Evolutionary conservation across 2,797 vertebrate species (phyloP), one percentile per base, ranked within the genome.

Genomic region (Lacerta viridis): DNA sequence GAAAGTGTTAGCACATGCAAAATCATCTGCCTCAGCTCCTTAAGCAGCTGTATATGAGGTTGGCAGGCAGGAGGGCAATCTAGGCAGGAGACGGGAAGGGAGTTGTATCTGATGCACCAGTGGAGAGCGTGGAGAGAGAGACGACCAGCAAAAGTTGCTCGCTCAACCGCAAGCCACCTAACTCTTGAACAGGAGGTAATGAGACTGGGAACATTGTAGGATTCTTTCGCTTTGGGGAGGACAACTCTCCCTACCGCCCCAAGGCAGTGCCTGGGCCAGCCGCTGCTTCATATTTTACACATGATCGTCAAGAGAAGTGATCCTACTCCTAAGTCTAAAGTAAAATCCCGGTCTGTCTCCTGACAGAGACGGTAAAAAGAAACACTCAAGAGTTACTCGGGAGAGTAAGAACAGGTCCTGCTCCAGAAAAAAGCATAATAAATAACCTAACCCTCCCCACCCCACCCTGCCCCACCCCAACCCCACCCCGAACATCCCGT

Each of bases 321-420:
- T 7, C n/a, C 83, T 74, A 64, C 55, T 36, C 33, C 84, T 7
- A 25, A 64, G 69, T 71, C 84, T 86, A 5, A 76, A 59, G 64
- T 68, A 78, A 87, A 50, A 75, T 85, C 68, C 0, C 0, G 29
- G 75, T 78, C 46, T 39, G 80, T 59, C 80, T 90, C 29, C 89
- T 41, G 83, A 87, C 23, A 11, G 59, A 64, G 83, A 59, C 64
- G 85, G 50, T 0, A 29, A 7, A 2, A 13, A 20, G 15, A 55
- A 55, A 55, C 13, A 55, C 68, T 68, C 83, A 85, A 55, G 78
- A 80, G 89, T 69, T 74, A 89, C 91, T 93, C 81, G 4, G 50
- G 83, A 0, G 7, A 84, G 84, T 10, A 75, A 79, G 89, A 90
- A 85, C 79, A 13, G 64, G 39, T 83, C 88, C 82, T 74, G 1